Conservation (phyloP, 1,140 invertebrate genomes). For the Elysia chlorotica region DNA sequence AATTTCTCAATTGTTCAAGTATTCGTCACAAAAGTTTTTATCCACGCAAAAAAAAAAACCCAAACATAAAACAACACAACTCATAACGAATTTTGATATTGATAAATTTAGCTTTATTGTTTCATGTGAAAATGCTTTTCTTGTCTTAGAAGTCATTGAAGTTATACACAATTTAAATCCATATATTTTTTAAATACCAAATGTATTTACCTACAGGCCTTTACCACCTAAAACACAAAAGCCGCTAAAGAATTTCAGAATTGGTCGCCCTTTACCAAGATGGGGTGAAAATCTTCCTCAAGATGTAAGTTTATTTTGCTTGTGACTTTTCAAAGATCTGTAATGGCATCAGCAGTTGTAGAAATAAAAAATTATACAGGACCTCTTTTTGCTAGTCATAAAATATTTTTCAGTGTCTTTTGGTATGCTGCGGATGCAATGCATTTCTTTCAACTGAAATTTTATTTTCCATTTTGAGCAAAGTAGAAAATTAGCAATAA, state of each 20-base stretch:
- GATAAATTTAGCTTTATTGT: too few relatives aligned
- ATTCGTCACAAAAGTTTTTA: too few relatives aligned
- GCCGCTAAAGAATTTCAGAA: constrained; percentile 33
- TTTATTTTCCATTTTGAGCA: neutral
- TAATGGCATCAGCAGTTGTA: too few relatives aligned
- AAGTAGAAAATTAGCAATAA: neutral
- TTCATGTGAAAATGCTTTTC: neutral
- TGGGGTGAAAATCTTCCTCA: constrained; percentile 44
- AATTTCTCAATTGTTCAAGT: too few relatives aligned
- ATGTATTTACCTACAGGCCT: constrained; percentile 22
- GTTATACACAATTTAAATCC: too few relatives aligned
- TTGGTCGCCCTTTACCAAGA: constrained; percentile 36
- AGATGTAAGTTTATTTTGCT: constrained; percentile 40
- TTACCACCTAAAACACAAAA: constrained; percentile 27
- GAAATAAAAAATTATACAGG: too few relatives aligned
- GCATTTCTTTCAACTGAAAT: neutral
- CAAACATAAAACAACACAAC: too few relatives aligned
- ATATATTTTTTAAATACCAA: too few relatives aligned
- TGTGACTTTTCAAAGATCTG: neutral
- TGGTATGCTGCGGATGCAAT: neutral
- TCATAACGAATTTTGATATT: too few relatives aligned
- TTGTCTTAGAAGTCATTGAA: neutral
- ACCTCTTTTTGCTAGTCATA: too few relatives aligned
- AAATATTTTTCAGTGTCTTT: too few relatives aligned
- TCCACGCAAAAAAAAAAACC: too few relatives aligned